Evolutionary conservation across 2,113 vertebrate species (phyloP).

Genomic region (Clupea harengus): DNA sequence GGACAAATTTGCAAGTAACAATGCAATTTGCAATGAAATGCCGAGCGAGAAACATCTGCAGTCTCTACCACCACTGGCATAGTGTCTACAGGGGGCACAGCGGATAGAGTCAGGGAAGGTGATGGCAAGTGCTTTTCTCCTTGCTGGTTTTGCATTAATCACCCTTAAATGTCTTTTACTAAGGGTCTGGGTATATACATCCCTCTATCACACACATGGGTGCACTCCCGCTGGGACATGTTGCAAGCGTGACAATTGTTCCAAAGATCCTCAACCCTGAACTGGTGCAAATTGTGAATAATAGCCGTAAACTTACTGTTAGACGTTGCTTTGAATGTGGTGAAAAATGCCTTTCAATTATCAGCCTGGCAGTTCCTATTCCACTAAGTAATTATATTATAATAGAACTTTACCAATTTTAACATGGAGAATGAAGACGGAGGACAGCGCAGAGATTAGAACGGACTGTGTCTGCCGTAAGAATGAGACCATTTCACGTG

Average conservation of each 20-base stretch:
- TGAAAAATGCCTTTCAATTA: conserved; percentile 44
- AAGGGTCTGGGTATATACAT: not conserved
- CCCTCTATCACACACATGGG: not conserved
- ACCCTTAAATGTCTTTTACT: not conserved
- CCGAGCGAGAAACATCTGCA: conserved; percentile 42
- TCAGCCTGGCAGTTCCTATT: conserved; percentile 45
- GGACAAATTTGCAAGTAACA: conserved; percentile 74
- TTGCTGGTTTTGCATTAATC: not conserved
- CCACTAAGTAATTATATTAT: conserved; percentile 48
- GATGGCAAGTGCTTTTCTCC: conserved; percentile 13
- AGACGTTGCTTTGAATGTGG: not conserved
- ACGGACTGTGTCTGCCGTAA: not conserved
- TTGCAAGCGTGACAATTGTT: not conserved
- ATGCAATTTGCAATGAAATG: conserved; percentile 64
- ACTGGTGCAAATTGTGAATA: conserved; percentile 22
- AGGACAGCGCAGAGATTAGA: conserved; percentile 6
- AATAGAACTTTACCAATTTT: conserved; percentile 51
- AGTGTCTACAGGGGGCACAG: conserved; percentile 25
- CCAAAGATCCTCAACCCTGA: not conserved
- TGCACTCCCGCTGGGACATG: not conserved
- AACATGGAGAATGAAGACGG: conserved; percentile 46
- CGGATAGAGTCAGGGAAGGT: conserved; percentile 32
- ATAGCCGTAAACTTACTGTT: not conserved
- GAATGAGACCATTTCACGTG: conserved; percentile 38
- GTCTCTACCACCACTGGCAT: conserved; percentile 33